A percentile compares a stretch with the other conserved stretches of the same genome.
Conservation (phyloP, 2,888 invertebrate species). For the Nemurella pictetii region DNA sequence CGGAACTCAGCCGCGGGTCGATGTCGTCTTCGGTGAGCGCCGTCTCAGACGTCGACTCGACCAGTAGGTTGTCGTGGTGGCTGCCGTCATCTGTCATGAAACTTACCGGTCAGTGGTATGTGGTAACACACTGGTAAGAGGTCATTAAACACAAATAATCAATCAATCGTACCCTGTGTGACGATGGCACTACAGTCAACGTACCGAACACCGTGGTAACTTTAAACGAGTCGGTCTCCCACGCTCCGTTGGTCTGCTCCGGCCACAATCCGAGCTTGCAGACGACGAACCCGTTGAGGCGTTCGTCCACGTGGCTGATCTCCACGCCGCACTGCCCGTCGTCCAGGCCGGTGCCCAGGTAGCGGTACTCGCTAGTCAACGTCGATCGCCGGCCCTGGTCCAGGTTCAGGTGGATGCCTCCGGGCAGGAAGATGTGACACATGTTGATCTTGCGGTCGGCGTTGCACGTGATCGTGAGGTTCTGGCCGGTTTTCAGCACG, state of each 20-base stretch:
- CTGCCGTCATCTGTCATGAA: neutral
- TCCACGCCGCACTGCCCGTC: constrained; percentile 18
- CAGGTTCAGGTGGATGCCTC: constrained; percentile 15
- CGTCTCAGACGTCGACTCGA: neutral
- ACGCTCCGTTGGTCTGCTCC: constrained; percentile 9
- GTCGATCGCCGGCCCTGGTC: constrained; percentile 1
- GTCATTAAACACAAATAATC: no score
- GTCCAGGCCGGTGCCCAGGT: constrained; percentile 22
- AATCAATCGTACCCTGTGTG: no score
- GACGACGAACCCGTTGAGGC: constrained; percentile 4
- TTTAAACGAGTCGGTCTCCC: constrained; percentile 21
- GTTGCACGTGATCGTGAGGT: neutral
- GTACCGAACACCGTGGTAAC: neutral
- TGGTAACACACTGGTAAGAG: no score
- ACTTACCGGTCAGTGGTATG: no score
- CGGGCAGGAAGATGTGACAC: constrained; percentile 28
- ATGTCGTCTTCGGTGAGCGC: neutral
- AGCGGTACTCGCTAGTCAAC: neutral
- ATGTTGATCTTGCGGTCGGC: constrained; percentile 21
- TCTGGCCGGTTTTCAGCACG: neutral
- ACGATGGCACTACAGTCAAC: neutral
- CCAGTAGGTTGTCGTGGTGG: neutral
- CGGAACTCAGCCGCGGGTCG: neutral
- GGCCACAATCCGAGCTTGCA: constrained; percentile 17
- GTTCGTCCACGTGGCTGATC: neutral